A percentile compares a stretch with the other conserved stretches of the same genome.
These are phyloP conservation scores for Sesia bembeciformis DNA, from an alignment of 2,888 invertebrate genomes.

Conservation along the genomic window DNA sequence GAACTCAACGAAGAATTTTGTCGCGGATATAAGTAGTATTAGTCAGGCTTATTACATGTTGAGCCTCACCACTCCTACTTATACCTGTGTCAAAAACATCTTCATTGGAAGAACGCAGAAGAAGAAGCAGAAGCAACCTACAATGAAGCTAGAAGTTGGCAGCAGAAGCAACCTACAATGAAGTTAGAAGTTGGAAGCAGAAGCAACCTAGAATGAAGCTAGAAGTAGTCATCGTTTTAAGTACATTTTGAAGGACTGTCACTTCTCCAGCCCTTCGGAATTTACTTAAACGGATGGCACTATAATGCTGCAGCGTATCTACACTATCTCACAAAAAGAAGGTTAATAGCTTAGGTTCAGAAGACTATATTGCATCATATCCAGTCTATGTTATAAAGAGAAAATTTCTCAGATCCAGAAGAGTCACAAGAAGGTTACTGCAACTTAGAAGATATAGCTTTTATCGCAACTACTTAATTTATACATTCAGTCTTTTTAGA, in stretches of 20 bases:
- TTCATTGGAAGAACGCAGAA: background rate
- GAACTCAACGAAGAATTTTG: constrained; percentile 4
- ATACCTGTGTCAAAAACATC: background rate
- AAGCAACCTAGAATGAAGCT: background rate
- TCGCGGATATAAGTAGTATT: constrained; percentile 28
- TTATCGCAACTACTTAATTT: too few relatives aligned
- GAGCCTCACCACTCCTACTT: constrained; percentile 11
- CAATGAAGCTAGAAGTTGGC: constrained; percentile 3
- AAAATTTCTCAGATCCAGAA: too few relatives aligned
- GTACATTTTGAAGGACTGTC: constrained; percentile 37
- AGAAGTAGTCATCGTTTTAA: constrained; percentile 24
- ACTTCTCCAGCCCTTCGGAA: constrained; percentile 19
- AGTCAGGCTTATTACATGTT: constrained; percentile 2
- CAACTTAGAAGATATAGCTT: too few relatives aligned
- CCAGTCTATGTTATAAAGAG: too few relatives aligned
- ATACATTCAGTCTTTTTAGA: too few relatives aligned
- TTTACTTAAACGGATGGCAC: constrained; percentile 27
- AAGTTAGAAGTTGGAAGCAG: too few relatives aligned
- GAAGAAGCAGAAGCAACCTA: background rate
- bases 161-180: background rate
- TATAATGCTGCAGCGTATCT: background rate
- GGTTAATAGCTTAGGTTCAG: too few relatives aligned
- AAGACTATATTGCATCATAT: too few relatives aligned
- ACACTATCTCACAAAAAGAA: too few relatives aligned
- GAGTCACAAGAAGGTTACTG: too few relatives aligned